A percentile compares a stretch with the other conserved stretches of the same genome.
These are phyloP conservation scores for Chloroclystis v-ata DNA, from an alignment of 2,888 invertebrate genomes.

Conservation along the genomic window DNA sequence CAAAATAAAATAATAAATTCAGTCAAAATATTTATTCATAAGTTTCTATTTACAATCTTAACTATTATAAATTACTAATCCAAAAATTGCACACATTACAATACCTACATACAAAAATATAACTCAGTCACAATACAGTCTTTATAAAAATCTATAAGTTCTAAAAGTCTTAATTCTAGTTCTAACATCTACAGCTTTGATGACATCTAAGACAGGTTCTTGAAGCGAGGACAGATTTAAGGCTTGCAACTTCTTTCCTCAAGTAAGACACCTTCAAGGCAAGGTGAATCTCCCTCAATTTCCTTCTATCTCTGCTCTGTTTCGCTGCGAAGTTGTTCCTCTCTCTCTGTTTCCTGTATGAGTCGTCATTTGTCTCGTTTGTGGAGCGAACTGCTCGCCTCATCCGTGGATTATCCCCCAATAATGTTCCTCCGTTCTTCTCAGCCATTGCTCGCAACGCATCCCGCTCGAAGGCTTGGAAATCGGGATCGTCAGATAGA, in stretches of 20 bases:
- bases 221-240: slow-evolving; percentile 42
- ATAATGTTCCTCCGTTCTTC: slow-evolving; percentile 73
- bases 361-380: slow-evolving; percentile 79
- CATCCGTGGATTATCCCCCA: slow-evolving; percentile 82
- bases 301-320: slow-evolving; percentile 91
- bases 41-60: slow-evolving; percentile 8
- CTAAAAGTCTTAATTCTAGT: not conserved
- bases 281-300: slow-evolving; percentile 94
- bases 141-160: slow-evolving; percentile 1
- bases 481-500: slow-evolving; percentile 74
- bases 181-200: slow-evolving; percentile 30
- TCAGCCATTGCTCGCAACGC: slow-evolving; percentile 81
- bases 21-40: slow-evolving; percentile 3
- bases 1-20: slow-evolving; percentile 3
- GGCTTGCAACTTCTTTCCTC: slow-evolving; percentile 43
- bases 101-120: slow-evolving; percentile 2
- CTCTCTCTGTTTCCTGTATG: slow-evolving; percentile 91
- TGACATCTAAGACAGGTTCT: slow-evolving; percentile 40
- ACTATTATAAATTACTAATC: slow-evolving; percentile 17
- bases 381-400: slow-evolving; percentile 65
- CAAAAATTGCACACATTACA: slow-evolving; percentile 19
- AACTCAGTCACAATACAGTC: slow-evolving; percentile 1
- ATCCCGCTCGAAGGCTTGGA: slow-evolving; percentile 81
- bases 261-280: slow-evolving; percentile 91
- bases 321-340: slow-evolving; percentile 98